Conservation (phyloP, 2,888 invertebrate species). For the Ramazzottius varieornatus region DNA sequence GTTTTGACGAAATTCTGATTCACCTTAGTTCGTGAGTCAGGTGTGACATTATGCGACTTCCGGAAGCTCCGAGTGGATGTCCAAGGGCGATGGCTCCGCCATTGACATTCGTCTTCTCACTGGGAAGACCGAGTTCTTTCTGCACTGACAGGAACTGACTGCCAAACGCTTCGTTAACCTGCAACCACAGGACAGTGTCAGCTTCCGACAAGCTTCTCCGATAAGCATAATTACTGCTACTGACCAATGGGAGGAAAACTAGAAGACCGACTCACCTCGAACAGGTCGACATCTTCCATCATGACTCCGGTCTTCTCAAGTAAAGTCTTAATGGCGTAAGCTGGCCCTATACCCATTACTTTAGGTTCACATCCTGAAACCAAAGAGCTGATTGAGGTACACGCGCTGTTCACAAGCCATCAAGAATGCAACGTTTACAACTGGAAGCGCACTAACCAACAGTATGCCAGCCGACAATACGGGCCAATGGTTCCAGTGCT, state of each 20-base stretch:
- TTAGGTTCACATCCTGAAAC: slow-evolving; percentile 51
- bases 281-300: slow-evolving; percentile 60
- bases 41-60: slow-evolving; percentile 66
- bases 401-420: no score
- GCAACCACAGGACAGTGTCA: slow-evolving; percentile 14
- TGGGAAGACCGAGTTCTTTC: slow-evolving; percentile 52
- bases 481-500: slow-evolving; percentile 60
- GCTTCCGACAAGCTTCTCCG: no score
- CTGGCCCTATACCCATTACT: slow-evolving; percentile 88
- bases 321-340: slow-evolving; percentile 63
- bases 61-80: slow-evolving; percentile 72
- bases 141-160: slow-evolving; percentile 76
- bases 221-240: no score
- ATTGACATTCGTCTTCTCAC: slow-evolving; percentile 57
- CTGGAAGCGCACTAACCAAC: slow-evolving; percentile 32
- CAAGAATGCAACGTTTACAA: not conserved
- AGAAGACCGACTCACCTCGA: slow-evolving; percentile 40
- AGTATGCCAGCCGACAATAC: slow-evolving; percentile 64
- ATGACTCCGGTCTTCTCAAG: slow-evolving; percentile 48
- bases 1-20: slow-evolving; percentile 8
- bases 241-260: no score
- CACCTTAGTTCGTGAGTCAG: slow-evolving; percentile 68
- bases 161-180: slow-evolving; percentile 96
- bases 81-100: slow-evolving; percentile 89
- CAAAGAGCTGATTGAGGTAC: no score